Evolutionary conservation across 2,888 invertebrate species (phyloP), one percentile per base, ranked within the genome.

Genomic region (Taenaris catops): DNA sequence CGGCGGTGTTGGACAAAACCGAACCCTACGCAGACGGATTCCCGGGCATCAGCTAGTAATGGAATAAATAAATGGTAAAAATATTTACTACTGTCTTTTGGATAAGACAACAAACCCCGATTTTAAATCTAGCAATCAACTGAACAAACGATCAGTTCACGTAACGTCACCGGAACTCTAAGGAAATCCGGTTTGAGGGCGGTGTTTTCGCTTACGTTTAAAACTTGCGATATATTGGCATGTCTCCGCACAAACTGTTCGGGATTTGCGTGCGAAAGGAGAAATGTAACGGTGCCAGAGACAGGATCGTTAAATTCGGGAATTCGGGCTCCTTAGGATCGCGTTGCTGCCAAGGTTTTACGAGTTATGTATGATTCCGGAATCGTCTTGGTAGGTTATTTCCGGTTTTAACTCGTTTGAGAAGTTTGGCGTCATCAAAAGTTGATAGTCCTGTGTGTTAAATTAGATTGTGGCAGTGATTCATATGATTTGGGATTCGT

Each of bases 81-180:
- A n/a, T n/a, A n/a, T n/a, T n/a, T n/a, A n/a, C n/a, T n/a, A n/a
- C n/a, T n/a, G n/a, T n/a, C n/a, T n/a, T n/a, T n/a, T n/a, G 7
- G 63, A 71, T 69, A 63, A 67, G 60, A 63, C 55, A 66, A 63
- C 65, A 71, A 64, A 67, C 48, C 53, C 55, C 54, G 57, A 59
- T 69, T 68, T 73, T 70, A 67, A 69, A 76, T 71, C 49, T 68
- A 66, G 63, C 70, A 74, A 71, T 78, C 75, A 74, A 69, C 55
- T 67, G 65, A 68, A 69, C 69, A 73, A 76, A 74, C 71, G 68
- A 75, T 73, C 69, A 69, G 71, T 74, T 70, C 65, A 63, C 65
- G 63, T 71, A 69, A 72, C 73, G 58, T 55, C 53, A 50, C 56
- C 71, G 69, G 68, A 73, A 55, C 61, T 63, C 61, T 58, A n/a